Base-by-base conservation (phyloP, 1,140 invertebrate species). In the Trichonephila inaurata region DNA sequence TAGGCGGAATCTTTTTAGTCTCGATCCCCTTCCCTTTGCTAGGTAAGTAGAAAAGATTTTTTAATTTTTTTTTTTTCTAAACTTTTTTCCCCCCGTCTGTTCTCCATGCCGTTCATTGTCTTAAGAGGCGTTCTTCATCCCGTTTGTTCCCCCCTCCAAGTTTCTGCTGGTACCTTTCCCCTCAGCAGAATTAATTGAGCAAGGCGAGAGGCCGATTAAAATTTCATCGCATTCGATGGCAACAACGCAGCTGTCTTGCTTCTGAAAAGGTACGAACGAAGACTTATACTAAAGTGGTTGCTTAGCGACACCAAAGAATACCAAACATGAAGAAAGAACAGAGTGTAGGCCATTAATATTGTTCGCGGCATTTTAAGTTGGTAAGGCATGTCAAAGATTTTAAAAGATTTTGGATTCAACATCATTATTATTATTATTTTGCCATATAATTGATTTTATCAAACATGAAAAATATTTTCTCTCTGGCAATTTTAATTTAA, bases 181-280 rank as follows among this genome's bases (percentile, higher is more conserved):
- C 24, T 66, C 40, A 61, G 61, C 44, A 33, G 86, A 87, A 88
- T 93, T 93, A 93, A 93, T 93, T 93, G 92, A 93, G 92, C 85
- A 72, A 89, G 92, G 92, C 92, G 92, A 93, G 92, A 93, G 92
- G 62, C 60, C 92, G 92, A 93, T 93, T 93, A 93, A 93, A 93
- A 93, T 93, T 93, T 93, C 92, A 93, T 93, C 92, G 86, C 85
- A 58, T 51, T 33, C 86, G 92, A 82, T 93, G 92, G 92, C 92
- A 93, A 93, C 92, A 61, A 62, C 60, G 66, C 92, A 93, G 85
- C 85, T 93, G 92, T 64, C 86, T 88, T 61, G 51, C 85, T 51
- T 82, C 87, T n/a, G 61, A 82, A 66, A 92, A 86, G 83, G 66
- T 83, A 24, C 60, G 44, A 24, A 92, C 44, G 64, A 92, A 92